Percentiles rank a stretch among this genome's conserved stretches.
Evolutionary conservation across 2,888 invertebrate genomes (phyloP).

Genomic region (Agriopis leucophaearia): DNA sequence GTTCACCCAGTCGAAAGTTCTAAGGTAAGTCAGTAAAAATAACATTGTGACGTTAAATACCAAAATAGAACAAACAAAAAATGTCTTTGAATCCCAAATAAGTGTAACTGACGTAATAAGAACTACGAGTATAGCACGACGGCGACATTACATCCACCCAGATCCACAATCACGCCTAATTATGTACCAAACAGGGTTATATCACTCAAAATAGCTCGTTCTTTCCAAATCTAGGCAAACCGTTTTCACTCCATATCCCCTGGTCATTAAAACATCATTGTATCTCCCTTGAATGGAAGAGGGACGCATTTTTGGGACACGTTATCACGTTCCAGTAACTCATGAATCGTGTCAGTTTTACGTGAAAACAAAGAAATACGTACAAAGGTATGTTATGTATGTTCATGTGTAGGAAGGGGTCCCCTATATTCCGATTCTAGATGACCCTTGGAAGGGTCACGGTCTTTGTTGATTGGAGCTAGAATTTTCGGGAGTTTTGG

Average conservation of each 20-base stretch:
- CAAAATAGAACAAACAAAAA: not conserved
- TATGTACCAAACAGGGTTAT: constrained; percentile 26
- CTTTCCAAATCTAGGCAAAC: constrained; percentile 35
- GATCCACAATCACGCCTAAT: constrained; percentile 9
- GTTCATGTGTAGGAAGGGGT: constrained; percentile 12
- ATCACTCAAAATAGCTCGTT: constrained; percentile 37
- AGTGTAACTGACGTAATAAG: constrained; percentile 9
- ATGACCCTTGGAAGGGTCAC: constrained; percentile 4
- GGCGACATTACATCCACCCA: not conserved
- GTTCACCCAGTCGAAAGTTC: no score
- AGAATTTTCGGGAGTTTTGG: constrained; percentile 7
- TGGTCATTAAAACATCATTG: constrained; percentile 64
- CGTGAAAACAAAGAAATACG: constrained; percentile 53
- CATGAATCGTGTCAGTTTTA: constrained; percentile 52
- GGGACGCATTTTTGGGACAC: constrained; percentile 57
- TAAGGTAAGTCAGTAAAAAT: no score
- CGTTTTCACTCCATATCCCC: constrained; percentile 37
- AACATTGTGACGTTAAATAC: not conserved
- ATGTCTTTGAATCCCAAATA: not conserved
- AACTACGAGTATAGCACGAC: not conserved
- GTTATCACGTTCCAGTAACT: constrained; percentile 59
- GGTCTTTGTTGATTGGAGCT: constrained; percentile 7
- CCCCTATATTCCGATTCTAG: constrained; percentile 8
- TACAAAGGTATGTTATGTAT: constrained; percentile 8
- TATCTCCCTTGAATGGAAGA: constrained; percentile 56